Conservation (phyloP, 2,797 vertebrate species). For the Hippocampus kuda region DNA sequence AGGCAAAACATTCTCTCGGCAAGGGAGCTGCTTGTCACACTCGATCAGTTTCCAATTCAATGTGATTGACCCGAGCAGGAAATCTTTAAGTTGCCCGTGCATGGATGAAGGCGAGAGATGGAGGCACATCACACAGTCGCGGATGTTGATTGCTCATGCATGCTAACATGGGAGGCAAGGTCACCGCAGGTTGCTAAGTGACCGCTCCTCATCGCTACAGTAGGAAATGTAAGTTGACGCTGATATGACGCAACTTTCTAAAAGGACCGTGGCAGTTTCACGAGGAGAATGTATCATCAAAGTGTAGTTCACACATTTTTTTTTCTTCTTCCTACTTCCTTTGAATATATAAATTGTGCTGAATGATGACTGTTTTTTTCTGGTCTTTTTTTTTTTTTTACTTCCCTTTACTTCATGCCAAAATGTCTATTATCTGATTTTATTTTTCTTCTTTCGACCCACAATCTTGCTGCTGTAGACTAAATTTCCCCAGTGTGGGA, state of each 20-base stretch:
- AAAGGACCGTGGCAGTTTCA: neutral
- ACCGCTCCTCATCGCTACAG: slow-evolving; percentile 19
- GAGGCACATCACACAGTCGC: slow-evolving; percentile 46
- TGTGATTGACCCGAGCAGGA: slow-evolving; percentile 59
- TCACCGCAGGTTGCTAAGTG: slow-evolving; percentile 51
- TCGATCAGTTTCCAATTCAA: slow-evolving; percentile 46
- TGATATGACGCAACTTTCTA: slow-evolving; percentile 21
- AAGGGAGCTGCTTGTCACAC: slow-evolving; percentile 49
- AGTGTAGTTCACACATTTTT: neutral
- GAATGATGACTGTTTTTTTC: too few relatives aligned
- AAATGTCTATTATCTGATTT: too few relatives aligned
- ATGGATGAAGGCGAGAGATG: slow-evolving; percentile 41
- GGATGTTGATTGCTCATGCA: slow-evolving; percentile 52
- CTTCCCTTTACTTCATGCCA: too few relatives aligned
- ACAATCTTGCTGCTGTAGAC: too few relatives aligned
- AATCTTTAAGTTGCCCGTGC: slow-evolving; percentile 62
- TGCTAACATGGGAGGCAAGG: slow-evolving; percentile 60
- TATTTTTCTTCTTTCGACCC: too few relatives aligned
- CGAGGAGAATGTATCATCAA: neutral
- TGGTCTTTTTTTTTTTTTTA: too few relatives aligned
- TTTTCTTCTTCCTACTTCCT: too few relatives aligned
- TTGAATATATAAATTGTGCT: too few relatives aligned
- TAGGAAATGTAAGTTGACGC: slow-evolving; percentile 24
- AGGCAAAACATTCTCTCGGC: slow-evolving; percentile 33
- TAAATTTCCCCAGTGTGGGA: too few relatives aligned